These are phyloP conservation scores for Pterophyllum scalare DNA, from an alignment of 2,113 vertebrate genomes.

Conservation along the genomic window DNA sequence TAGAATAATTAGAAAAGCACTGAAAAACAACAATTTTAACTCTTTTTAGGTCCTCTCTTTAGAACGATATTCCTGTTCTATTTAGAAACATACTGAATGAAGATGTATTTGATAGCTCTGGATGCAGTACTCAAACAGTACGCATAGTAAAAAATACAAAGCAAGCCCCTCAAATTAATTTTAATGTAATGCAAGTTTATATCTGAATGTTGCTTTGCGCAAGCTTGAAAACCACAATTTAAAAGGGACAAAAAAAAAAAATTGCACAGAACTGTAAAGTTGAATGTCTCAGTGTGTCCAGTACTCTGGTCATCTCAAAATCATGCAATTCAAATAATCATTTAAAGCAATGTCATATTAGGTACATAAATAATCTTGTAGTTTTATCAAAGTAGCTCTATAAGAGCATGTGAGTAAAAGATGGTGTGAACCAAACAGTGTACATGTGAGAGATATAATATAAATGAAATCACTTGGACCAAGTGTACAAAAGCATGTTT, in stretches of 20 bases:
- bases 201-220: neutral
- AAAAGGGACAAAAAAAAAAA: neutral
- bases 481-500: neutral
- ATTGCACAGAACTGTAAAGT: neutral
- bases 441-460: neutral
- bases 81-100: too few relatives aligned
- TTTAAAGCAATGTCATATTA: neutral
- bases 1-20: neutral
- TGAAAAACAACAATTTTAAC: neutral
- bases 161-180: neutral
- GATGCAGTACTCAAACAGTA: neutral
- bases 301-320: neutral
- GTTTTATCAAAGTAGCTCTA: neutral
- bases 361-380: neutral
- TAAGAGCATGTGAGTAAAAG: neutral
- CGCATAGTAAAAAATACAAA: neutral
- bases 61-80: neutral
- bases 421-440: neutral
- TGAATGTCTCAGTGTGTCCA: neutral
- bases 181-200: neutral
- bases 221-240: neutral
- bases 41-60: neutral
- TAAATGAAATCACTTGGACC: slow-evolving; percentile 23
- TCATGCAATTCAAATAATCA: neutral
- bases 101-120: neutral